A percentile compares a stretch with the other conserved stretches of the same genome.
Evolutionary conservation across 2,797 vertebrate genomes (phyloP).

Genomic region (Leptoclinus maculatus): DNA sequence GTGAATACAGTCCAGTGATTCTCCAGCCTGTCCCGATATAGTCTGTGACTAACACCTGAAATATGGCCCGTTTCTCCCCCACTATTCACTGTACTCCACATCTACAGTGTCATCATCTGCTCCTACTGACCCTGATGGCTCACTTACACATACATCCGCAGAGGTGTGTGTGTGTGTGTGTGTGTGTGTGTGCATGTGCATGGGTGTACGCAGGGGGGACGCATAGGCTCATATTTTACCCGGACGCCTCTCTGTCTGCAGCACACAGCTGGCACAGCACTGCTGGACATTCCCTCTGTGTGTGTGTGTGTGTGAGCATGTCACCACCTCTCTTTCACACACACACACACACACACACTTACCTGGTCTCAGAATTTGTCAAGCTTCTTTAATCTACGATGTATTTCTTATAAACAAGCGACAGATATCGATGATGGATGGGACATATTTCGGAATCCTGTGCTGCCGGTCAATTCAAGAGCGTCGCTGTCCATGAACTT

Average conservation of each 20-base stretch:
- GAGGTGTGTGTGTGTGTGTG: constrained; percentile 45
- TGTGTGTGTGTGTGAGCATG: constrained; percentile 23
- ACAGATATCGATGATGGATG: constrained; percentile 28
- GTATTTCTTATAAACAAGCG: constrained; percentile 33
- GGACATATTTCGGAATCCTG: constrained; percentile 14
- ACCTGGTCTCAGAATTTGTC: constrained; percentile 10
- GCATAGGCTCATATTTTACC: constrained; percentile 78
- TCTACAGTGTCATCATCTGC: constrained; percentile 77
- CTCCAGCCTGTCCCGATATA: constrained; percentile 55
- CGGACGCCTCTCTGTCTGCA: constrained; percentile 83
- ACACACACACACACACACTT: constrained; percentile 17
- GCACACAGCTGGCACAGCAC: constrained; percentile 69
- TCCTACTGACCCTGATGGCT: constrained; percentile 76
- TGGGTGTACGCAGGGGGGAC: constrained; percentile 42
- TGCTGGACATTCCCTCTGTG: constrained; percentile 72
- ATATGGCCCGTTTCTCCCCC: constrained; percentile 59
- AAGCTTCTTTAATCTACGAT: constrained; percentile 21
- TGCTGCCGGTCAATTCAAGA: constrained; percentile 33
- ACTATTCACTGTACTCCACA: constrained; percentile 68
- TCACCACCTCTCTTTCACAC: constrained; percentile 21
- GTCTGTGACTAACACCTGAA: constrained; percentile 69
- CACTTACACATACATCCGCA: constrained; percentile 69
- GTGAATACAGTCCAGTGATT: constrained; percentile 23
- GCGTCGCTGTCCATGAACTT: constrained; percentile 50
- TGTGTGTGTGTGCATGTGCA: constrained; percentile 24